These are phyloP conservation scores for Menidia beryllina DNA, from an alignment of 2,113 vertebrate species.

Conservation along the genomic window DNA sequence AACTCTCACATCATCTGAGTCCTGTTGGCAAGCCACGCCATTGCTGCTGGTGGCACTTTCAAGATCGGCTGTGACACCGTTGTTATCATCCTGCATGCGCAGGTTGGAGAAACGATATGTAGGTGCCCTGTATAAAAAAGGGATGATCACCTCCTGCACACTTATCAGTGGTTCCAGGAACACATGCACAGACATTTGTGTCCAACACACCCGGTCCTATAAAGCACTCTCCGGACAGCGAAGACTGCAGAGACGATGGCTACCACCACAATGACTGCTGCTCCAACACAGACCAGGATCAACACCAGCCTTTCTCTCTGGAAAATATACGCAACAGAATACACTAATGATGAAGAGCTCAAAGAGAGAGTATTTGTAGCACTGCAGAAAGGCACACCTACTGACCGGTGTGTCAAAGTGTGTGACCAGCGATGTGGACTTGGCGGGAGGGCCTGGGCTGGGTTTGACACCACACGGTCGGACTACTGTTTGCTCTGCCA, in stretches of 20 bases:
- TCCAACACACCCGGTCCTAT: conserved; percentile 69
- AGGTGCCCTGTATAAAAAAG: conserved; percentile 61
- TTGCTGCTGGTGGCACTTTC: conserved; percentile 71
- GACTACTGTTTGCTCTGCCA: conserved; percentile 51
- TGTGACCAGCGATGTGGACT: conserved; percentile 28
- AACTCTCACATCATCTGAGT: conserved; percentile 78
- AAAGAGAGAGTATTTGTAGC: not conserved
- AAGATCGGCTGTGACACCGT: conserved; percentile 21
- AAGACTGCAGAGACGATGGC: conserved; percentile 57
- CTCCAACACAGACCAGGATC: conserved; percentile 73
- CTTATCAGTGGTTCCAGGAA: not conserved
- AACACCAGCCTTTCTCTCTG: conserved; percentile 75
- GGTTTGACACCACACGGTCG: conserved; percentile 70
- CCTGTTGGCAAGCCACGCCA: conserved; percentile 61
- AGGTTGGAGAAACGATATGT: conserved; percentile 82
- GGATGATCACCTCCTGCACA: not conserved
- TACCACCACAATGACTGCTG: conserved; percentile 62
- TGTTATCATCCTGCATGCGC: conserved; percentile 72
- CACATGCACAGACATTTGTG: not conserved
- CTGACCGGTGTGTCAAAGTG: conserved; percentile 75
- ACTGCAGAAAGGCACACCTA: not conserved
- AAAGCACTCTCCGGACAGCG: conserved; percentile 69
- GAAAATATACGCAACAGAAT: conserved; percentile 6
- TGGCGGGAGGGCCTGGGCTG: conserved; percentile 31
- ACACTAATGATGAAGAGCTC: not conserved